Evolutionary conservation across 2,113 vertebrate genomes (phyloP).

Genomic region (Cynopterus brachyotis): DNA sequence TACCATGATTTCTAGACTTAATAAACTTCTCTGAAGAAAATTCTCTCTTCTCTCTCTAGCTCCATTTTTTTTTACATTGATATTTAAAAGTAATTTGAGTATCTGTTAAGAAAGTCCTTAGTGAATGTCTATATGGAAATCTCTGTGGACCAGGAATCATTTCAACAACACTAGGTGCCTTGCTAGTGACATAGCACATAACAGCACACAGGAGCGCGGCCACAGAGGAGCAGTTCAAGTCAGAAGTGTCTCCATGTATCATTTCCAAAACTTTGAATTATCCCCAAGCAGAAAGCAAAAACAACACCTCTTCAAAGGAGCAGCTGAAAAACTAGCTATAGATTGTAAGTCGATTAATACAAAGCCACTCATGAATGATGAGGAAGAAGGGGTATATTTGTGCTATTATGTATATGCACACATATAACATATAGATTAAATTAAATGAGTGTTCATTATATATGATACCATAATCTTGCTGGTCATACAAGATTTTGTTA

Average conservation of each 20-base stretch:
- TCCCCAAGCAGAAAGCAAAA: background rate
- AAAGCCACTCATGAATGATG: background rate
- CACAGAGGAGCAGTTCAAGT: accelerated
- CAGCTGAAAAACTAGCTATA: background rate
- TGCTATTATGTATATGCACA: background rate
- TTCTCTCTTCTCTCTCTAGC: background rate
- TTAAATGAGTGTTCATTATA: background rate
- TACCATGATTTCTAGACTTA: background rate
- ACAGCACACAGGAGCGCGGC: too few relatives aligned
- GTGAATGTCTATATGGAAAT: background rate
- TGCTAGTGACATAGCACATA: background rate
- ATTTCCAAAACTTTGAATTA: background rate
- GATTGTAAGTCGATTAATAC: background rate
- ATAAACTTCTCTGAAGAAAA: background rate
- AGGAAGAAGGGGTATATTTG: background rate
- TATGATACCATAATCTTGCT: background rate
- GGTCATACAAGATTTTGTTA: background rate
- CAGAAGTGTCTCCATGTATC: background rate
- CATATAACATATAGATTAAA: background rate
- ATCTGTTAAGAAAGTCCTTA: background rate
- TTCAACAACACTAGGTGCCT: background rate
- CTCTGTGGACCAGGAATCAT: background rate
- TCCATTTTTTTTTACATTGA: background rate
- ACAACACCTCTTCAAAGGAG: background rate
- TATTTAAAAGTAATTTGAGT: background rate